phyloP scores from a whole-genome alignment of 2,797 vertebrate genomes.

The Pitangus sulphuratus region DNA sequence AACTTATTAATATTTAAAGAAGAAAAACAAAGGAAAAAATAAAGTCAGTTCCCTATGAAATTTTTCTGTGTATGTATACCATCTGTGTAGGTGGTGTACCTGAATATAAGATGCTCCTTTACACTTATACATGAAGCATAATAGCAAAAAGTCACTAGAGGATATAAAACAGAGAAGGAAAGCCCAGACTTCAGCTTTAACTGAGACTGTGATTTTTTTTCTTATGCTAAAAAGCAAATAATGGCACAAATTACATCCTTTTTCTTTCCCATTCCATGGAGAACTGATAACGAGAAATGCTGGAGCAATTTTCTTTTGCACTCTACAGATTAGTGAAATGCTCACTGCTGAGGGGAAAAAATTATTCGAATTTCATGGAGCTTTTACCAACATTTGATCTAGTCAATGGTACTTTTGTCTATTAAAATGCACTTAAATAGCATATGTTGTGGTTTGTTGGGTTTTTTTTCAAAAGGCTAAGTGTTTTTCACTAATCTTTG shows the following conservation, averaged over 20 bases:
- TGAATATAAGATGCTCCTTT: slow-evolving; percentile 2
- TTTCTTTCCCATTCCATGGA: neutral
- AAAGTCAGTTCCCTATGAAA: slow-evolving; percentile 4
- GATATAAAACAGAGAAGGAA: neutral
- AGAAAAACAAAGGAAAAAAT: slow-evolving; percentile 1
- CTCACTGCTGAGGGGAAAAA: neutral
- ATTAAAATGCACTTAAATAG: slow-evolving; percentile 20
- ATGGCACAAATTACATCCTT: neutral
- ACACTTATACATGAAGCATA: neutral
- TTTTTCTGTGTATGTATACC: neutral
- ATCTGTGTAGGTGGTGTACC: neutral
- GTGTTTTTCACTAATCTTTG: neutral
- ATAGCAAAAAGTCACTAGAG: neutral
- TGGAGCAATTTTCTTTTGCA: neutral
- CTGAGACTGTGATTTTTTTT: neutral
- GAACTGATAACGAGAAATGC: neutral
- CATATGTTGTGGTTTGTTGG: neutral
- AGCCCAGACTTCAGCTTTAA: neutral
- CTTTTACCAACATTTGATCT: slow-evolving; percentile 17
- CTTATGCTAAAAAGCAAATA: neutral
- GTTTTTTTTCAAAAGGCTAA: neutral
- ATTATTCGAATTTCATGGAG: neutral
- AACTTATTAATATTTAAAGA: slow-evolving; percentile 24
- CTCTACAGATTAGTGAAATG: neutral
- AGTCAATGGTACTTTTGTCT: neutral